These are phyloP conservation scores for Aegithalos caudatus DNA, from an alignment of 2,113 vertebrate genomes.

Conservation along the genomic window DNA sequence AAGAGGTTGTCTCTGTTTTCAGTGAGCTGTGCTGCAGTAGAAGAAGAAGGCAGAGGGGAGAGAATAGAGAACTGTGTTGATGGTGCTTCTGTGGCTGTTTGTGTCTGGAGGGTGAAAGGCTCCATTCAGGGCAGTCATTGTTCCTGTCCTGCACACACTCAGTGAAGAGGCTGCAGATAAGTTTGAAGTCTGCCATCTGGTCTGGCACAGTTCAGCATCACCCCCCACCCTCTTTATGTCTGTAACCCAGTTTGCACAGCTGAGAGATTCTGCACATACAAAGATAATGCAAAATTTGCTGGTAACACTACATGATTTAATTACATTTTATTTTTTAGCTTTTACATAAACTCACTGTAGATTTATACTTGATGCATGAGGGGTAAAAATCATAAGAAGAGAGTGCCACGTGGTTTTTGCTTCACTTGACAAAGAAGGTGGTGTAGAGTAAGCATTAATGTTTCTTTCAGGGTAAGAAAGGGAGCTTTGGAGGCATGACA, in stretches of 20 bases:
- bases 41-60: background rate
- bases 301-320: background rate
- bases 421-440: background rate
- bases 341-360: background rate
- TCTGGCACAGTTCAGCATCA: background rate
- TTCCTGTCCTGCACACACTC: background rate
- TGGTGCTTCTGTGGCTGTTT: background rate
- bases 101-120: background rate
- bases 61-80: background rate
- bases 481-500: background rate
- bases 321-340: background rate
- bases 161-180: background rate
- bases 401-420: background rate
- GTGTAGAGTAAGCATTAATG: background rate
- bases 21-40: background rate
- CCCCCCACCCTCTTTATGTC: background rate
- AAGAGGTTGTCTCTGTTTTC: background rate
- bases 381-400: background rate
- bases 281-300: background rate
- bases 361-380: background rate
- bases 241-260: slow-evolving; percentile 4
- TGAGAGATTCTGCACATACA: background rate
- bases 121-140: background rate
- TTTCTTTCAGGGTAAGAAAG: background rate
- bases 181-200: slow-evolving; percentile 9